phyloP scores from a whole-genome alignment of 1,140 invertebrate species.

The Drosophila nikananu region DNA sequence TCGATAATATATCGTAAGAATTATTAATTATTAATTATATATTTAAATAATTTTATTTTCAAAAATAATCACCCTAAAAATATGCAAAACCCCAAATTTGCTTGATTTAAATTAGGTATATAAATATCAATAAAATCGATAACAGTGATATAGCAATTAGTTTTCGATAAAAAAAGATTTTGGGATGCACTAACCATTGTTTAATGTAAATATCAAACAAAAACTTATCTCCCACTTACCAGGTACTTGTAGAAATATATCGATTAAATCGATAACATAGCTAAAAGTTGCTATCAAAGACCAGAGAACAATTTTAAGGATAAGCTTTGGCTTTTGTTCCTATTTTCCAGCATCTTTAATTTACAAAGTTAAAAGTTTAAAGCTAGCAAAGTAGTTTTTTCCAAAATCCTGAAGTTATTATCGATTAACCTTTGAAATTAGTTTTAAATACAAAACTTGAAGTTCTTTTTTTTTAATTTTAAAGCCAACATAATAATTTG shows the following conservation, averaged over 20 bases:
- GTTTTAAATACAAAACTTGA: neutral
- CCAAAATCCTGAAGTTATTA: neutral
- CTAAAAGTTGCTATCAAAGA: neutral
- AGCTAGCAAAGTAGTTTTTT: fast-evolving
- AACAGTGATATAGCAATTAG: neutral
- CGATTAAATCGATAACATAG: neutral
- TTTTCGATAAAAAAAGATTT: neutral
- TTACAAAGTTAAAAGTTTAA: neutral
- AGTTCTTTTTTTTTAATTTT: neutral
- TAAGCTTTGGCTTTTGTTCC: neutral
- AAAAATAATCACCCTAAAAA: too few species aligned
- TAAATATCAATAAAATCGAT: neutral
- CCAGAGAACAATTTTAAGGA: neutral
- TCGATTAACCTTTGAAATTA: neutral
- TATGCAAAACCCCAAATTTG: too few species aligned
- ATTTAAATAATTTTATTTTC: too few species aligned
- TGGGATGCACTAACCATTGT: neutral
- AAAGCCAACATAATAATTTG: neutral
- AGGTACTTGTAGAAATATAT: neutral
- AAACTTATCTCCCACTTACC: neutral
- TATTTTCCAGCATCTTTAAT: neutral
- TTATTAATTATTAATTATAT: too few species aligned
- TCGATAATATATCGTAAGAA: too few species aligned
- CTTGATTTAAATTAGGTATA: too few species aligned
- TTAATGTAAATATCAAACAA: neutral